Conservation (phyloP, 2,888 invertebrate species). For the Alentia gelatinosa region DNA sequence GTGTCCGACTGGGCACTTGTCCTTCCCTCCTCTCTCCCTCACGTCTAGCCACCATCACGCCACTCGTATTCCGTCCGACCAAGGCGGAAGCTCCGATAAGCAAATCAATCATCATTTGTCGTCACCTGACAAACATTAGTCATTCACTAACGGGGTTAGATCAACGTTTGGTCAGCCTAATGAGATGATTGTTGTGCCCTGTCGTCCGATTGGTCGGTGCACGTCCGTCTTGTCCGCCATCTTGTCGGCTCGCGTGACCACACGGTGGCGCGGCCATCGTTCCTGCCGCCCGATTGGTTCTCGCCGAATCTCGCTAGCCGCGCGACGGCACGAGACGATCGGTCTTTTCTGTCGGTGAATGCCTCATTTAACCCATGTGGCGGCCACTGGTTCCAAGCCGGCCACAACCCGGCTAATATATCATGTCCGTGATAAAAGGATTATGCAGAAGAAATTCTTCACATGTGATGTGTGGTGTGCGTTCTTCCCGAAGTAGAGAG, state of each 20-base stretch:
- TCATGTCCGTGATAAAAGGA: background rate
- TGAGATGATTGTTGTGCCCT: background rate
- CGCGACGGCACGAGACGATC: background rate
- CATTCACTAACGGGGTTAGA: background rate
- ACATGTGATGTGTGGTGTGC: background rate
- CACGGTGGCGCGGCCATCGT: background rate
- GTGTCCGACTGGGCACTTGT: no score
- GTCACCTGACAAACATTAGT: background rate
- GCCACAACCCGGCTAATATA: background rate
- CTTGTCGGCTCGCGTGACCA: background rate
- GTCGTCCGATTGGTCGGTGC: background rate
- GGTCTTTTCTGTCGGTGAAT: background rate
- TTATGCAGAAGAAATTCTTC: background rate
- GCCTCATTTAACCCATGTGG: background rate
- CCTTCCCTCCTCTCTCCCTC: no score
- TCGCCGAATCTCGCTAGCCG: background rate
- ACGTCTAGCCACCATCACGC: no score
- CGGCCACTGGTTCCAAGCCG: background rate
- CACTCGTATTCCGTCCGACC: no score
- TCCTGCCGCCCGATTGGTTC: background rate
- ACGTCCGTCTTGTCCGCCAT: background rate
- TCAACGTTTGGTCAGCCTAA: background rate
- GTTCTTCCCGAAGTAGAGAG: no score
- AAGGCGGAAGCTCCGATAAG: background rate
- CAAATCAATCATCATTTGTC: background rate